Conservation (phyloP, 2,888 invertebrate species). For the Volucella inflata region DNA sequence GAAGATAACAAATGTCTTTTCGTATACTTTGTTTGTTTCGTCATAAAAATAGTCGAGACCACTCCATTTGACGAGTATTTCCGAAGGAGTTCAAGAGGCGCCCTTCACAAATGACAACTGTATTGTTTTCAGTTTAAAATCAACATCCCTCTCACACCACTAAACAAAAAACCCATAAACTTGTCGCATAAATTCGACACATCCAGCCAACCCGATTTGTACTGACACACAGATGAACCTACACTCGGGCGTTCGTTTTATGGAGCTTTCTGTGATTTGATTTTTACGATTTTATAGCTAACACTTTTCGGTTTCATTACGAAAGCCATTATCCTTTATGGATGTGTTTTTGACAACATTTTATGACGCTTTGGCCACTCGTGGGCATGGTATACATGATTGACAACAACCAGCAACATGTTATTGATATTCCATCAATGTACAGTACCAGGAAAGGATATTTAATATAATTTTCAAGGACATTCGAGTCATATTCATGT, state of each 20-base stretch:
- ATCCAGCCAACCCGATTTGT: not conserved
- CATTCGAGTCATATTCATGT: constrained; percentile 29
- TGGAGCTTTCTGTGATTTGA: constrained; percentile 48
- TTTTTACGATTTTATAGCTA: constrained; percentile 51
- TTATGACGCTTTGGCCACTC: constrained; percentile 45
- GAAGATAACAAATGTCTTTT: too few species aligned
- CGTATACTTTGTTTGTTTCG: not conserved
- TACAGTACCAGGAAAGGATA: constrained; percentile 2
- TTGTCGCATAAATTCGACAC: not conserved
- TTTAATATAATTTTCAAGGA: constrained; percentile 59
- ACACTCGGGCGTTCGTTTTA: constrained; percentile 24
- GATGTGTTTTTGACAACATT: constrained; percentile 64
- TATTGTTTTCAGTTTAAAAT: constrained; percentile 9
- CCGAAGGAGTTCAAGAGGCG: not conserved
- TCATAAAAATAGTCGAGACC: not conserved
- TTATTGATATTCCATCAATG: constrained; percentile 49
- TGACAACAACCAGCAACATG: constrained; percentile 38
- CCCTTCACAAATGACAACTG: constrained; percentile 7
- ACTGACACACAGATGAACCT: not conserved
- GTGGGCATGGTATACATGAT: constrained; percentile 29
- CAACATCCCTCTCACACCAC: constrained; percentile 8
- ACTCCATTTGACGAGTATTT: not conserved
- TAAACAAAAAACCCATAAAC: not conserved
- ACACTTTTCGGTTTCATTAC: constrained; percentile 67
- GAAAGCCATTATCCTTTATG: constrained; percentile 67